Evolutionary conservation across 1,140 invertebrate genomes (phyloP).

Genomic region (Leptinotarsa undecemlineata): DNA sequence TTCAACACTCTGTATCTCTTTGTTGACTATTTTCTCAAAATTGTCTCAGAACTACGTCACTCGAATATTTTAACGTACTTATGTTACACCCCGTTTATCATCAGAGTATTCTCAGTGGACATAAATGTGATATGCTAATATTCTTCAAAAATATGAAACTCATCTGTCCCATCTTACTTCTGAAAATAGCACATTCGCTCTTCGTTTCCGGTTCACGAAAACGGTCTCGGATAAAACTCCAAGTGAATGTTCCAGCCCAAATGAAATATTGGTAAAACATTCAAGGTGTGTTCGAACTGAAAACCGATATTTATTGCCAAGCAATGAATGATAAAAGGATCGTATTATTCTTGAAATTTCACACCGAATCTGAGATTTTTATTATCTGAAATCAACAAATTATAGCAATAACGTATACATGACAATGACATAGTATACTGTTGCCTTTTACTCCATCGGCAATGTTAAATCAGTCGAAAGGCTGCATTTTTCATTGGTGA

Average conservation of each 20-base stretch:
- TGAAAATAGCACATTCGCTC: too few species aligned
- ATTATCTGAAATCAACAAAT: slow-evolving; percentile 15
- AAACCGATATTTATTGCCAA: background rate
- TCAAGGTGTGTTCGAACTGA: slow-evolving; percentile 9
- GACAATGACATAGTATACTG: slow-evolving; percentile 3
- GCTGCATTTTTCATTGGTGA: background rate
- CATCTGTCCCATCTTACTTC: too few species aligned
- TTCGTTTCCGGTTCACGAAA: too few species aligned
- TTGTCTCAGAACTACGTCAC: too few species aligned
- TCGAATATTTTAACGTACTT: too few species aligned
- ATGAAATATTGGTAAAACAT: background rate
- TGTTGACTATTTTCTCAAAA: too few species aligned
- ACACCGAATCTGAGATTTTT: slow-evolving; percentile 8
- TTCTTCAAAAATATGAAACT: too few species aligned
- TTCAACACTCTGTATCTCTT: too few species aligned
- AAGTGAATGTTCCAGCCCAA: slow-evolving; percentile 1
- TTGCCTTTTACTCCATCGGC: background rate
- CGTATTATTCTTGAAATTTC: slow-evolving; percentile 12
- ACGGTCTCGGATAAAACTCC: too few species aligned
- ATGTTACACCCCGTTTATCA: too few species aligned
- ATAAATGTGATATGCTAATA: too few species aligned
- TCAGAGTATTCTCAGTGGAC: too few species aligned
- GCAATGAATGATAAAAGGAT: slow-evolving; percentile 8
- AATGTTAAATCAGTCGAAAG: background rate
- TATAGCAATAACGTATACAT: slow-evolving; percentile 13